These are phyloP conservation scores for Crioceris asparagi DNA, from an alignment of 2,888 invertebrate genomes.

Conservation along the genomic window DNA sequence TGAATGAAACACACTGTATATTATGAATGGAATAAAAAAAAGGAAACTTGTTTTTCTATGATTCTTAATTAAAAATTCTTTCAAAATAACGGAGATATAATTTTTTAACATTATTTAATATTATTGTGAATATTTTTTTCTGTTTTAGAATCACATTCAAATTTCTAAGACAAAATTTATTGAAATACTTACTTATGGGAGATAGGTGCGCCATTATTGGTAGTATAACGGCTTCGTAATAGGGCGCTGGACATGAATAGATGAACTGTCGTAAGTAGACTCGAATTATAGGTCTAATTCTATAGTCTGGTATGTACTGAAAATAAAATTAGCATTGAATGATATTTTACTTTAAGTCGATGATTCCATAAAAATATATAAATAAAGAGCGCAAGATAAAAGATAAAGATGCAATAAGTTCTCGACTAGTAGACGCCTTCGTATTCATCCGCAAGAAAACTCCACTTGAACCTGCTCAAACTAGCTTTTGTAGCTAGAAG, in stretches of 20 bases:
- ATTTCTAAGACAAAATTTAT: background rate
- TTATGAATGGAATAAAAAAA: no score
- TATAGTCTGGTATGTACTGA: slow-evolving; percentile 70
- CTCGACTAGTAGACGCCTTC: no score
- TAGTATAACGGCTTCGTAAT: slow-evolving; percentile 62
- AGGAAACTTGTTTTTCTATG: background rate
- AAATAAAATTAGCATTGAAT: no score
- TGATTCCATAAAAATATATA: no score
- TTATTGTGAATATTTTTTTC: background rate
- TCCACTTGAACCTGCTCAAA: no score
- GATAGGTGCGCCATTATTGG: slow-evolving; percentile 70
- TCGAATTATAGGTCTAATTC: slow-evolving; percentile 71
- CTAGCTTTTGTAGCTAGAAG: no score
- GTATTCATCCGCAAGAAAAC: no score
- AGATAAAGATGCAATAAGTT: no score
- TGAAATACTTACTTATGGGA: slow-evolving; percentile 57
- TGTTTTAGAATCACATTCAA: background rate
- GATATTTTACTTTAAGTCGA: no score
- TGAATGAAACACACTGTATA: no score
- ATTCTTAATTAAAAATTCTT: background rate
- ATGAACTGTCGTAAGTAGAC: slow-evolving; percentile 80
- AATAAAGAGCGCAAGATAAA: no score
- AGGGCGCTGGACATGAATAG: slow-evolving; percentile 74
- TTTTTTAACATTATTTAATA: background rate
- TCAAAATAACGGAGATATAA: slow-evolving; percentile 5